Evolutionary conservation across 2,888 invertebrate genomes (phyloP).

Genomic region (Heliconius cydno): DNA sequence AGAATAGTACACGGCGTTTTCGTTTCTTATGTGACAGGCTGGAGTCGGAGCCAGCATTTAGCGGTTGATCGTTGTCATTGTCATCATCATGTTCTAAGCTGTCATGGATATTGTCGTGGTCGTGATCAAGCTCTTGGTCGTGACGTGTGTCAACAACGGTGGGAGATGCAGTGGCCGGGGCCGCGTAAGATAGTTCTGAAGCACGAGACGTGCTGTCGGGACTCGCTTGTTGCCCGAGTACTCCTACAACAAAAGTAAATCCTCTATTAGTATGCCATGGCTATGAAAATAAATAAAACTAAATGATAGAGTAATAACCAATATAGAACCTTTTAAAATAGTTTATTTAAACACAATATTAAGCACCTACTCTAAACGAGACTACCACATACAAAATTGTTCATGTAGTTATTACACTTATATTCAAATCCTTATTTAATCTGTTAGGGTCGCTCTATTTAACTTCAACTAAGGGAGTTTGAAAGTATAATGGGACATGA

Average conservation of each 20-base stretch:
- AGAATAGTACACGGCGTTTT: conserved; percentile 97
- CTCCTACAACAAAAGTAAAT: conserved; percentile 59
- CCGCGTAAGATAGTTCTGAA: conserved; percentile 87
- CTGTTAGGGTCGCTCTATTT: conserved; percentile 71
- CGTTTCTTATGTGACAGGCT: conserved; percentile 91
- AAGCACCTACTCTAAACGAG: background rate
- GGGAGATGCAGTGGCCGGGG: conserved; percentile 70
- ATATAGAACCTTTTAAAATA: background rate
- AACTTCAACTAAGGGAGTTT: conserved; percentile 63
- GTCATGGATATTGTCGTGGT: conserved; percentile 81
- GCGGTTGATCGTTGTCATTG: conserved; percentile 74
- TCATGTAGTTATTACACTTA: conserved; percentile 59
- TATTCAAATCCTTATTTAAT: conserved; percentile 71
- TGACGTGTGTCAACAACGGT: conserved; percentile 65
- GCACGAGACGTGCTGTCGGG: conserved; percentile 94
- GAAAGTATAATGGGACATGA: conserved; percentile 68
- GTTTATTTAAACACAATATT: background rate
- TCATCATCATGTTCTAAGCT: conserved; percentile 86
- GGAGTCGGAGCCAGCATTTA: conserved; percentile 67
- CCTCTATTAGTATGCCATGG: background rate
- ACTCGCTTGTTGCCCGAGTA: conserved; percentile 88
- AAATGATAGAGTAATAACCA: background rate
- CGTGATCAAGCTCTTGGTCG: conserved; percentile 66
- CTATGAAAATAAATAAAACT: too few species aligned
- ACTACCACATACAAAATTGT: conserved; percentile 45